These are phyloP conservation scores for Amphilophus citrinellus DNA, from an alignment of 2,113 vertebrate species.

Conservation along the genomic window DNA sequence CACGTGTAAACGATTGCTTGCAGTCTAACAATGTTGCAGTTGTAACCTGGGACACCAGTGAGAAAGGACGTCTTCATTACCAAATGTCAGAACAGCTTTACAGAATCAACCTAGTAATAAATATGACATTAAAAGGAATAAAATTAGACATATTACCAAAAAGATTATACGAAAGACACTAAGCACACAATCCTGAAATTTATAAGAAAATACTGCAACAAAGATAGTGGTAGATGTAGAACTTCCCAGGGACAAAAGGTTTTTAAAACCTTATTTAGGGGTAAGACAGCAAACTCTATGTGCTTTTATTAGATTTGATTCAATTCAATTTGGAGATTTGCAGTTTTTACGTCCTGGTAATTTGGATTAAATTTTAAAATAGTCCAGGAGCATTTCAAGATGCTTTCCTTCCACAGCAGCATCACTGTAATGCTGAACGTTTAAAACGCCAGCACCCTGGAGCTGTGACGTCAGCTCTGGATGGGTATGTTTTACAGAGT, in stretches of 20 bases:
- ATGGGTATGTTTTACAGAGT: too few relatives aligned
- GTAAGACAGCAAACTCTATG: too few relatives aligned
- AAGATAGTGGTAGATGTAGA: background rate
- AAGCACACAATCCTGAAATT: background rate
- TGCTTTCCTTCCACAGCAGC: too few relatives aligned
- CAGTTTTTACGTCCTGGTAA: too few relatives aligned
- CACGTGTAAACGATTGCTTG: slow-evolving; percentile 1
- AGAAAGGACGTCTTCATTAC: background rate
- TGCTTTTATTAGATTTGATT: too few relatives aligned
- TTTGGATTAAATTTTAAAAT: background rate
- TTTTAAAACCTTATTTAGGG: background rate
- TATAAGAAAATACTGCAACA: background rate
- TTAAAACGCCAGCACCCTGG: too few relatives aligned
- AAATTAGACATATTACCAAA: background rate
- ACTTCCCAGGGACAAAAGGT: background rate
- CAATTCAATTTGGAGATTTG: too few relatives aligned
- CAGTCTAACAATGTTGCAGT: background rate
- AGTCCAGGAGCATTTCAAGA: background rate
- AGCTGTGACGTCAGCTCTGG: too few relatives aligned
- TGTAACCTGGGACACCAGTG: background rate
- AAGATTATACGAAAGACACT: too few relatives aligned
- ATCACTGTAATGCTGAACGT: too few relatives aligned
- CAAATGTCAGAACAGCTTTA: accelerated
- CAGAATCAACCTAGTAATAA: background rate
- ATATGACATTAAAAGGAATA: background rate